These are phyloP conservation scores for Neolamprologus tretocephalus DNA, from an alignment of 2,113 vertebrate genomes.

Conservation along the genomic window DNA sequence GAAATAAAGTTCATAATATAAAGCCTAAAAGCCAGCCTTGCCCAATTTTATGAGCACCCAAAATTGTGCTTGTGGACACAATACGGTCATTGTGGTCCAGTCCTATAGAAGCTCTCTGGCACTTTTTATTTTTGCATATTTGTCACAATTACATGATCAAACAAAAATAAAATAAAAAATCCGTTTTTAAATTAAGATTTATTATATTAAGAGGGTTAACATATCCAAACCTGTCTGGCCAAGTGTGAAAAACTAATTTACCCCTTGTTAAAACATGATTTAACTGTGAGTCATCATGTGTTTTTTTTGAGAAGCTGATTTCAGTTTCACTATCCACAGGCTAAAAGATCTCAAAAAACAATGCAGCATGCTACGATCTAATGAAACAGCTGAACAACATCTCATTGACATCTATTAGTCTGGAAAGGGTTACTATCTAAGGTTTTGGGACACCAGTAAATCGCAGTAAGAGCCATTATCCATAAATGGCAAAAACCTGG, in stretches of 20 bases:
- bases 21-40: neutral
- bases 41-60: neutral
- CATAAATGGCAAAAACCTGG: neutral
- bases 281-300: neutral
- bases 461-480: neutral
- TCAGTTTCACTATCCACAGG: neutral
- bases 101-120: neutral
- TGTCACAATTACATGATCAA: neutral
- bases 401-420: neutral
- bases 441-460: neutral
- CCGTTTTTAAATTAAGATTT: neutral
- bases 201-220: neutral
- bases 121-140: neutral
- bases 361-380: neutral
- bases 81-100: neutral
- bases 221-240: neutral
- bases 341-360: neutral
- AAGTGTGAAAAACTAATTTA: neutral
- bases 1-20: neutral
- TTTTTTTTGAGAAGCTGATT: neutral
- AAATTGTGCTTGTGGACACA: neutral
- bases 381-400: neutral
- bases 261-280: neutral
- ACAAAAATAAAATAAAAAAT: neutral
- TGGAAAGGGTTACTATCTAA: neutral